These are phyloP conservation scores for Petrocephalus microphthalmus DNA, from an alignment of 2,113 vertebrate genomes.

Conservation along the genomic window DNA sequence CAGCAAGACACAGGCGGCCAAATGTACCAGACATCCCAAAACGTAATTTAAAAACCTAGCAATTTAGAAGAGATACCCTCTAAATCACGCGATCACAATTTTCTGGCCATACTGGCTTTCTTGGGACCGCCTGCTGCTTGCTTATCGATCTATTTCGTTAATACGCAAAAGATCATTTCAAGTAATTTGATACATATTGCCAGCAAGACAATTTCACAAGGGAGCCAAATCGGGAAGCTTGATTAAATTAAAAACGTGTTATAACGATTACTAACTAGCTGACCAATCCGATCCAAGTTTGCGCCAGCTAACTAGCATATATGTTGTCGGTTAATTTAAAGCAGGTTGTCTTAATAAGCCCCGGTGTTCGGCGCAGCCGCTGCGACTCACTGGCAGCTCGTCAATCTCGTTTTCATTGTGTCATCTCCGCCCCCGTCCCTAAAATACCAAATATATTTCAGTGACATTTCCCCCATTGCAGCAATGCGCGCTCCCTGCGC, in stretches of 20 bases:
- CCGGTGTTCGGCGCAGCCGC: neutral
- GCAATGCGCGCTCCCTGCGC: slow-evolving; percentile 61
- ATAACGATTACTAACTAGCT: neutral
- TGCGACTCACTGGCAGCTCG: neutral
- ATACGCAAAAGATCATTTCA: neutral
- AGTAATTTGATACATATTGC: neutral
- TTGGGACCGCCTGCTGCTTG: neutral
- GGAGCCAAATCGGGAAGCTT: neutral
- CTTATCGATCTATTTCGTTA: neutral
- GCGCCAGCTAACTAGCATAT: neutral
- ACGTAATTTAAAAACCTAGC: neutral
- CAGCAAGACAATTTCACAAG: neutral
- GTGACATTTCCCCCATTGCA: slow-evolving; percentile 58
- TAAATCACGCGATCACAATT: neutral
- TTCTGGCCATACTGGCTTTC: neutral
- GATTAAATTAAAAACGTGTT: neutral
- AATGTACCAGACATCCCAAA: neutral
- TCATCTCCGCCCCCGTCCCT: slow-evolving; percentile 35
- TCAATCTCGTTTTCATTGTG: slow-evolving; percentile 30
- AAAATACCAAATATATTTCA: slow-evolving; percentile 49
- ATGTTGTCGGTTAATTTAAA: neutral
- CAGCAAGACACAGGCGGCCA: neutral
- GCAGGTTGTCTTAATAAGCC: slow-evolving; percentile 47
- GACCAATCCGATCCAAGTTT: neutral
- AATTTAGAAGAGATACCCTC: neutral